Evolutionary conservation across 2,888 invertebrate genomes (phyloP).

Genomic region (Stegana nigrithorax): DNA sequence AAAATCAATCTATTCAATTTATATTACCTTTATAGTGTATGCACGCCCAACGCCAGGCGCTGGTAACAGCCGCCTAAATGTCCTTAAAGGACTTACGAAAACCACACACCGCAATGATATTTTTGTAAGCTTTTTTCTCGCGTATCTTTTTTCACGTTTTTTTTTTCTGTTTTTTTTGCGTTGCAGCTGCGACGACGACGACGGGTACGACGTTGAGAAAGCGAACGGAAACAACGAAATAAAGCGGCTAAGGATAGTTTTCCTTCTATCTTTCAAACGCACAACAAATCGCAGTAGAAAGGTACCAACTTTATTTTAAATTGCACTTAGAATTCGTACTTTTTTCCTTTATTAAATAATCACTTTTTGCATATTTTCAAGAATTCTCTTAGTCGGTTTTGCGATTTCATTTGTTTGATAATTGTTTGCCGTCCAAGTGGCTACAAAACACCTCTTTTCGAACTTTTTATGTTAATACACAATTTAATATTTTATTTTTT

Average conservation of each 20-base stretch:
- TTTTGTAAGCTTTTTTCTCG: neutral
- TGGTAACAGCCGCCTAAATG: neutral
- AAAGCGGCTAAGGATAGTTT: neutral
- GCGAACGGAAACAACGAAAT: neutral
- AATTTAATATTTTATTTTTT: too few species aligned
- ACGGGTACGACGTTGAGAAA: neutral
- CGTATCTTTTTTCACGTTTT: neutral
- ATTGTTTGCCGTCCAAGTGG: neutral
- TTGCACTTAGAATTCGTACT: neutral
- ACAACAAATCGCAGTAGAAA: too few species aligned
- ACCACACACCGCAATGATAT: neutral
- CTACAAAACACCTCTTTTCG: neutral
- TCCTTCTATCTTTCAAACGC: neutral
- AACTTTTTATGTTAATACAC: neutral
- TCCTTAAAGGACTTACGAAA: too few species aligned
- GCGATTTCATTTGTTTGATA: neutral
- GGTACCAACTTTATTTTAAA: too few species aligned
- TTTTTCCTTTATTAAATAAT: neutral
- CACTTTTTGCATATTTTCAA: neutral
- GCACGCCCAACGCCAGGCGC: neutral
- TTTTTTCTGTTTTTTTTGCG: neutral
- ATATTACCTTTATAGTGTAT: constrained; percentile 13
- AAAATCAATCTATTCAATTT: constrained; percentile 13
- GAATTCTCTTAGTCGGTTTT: too few species aligned
- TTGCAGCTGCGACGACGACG: neutral